These are phyloP conservation scores for Chrysodeixis includens DNA, from an alignment of 2,888 invertebrate genomes.

Conservation along the genomic window DNA sequence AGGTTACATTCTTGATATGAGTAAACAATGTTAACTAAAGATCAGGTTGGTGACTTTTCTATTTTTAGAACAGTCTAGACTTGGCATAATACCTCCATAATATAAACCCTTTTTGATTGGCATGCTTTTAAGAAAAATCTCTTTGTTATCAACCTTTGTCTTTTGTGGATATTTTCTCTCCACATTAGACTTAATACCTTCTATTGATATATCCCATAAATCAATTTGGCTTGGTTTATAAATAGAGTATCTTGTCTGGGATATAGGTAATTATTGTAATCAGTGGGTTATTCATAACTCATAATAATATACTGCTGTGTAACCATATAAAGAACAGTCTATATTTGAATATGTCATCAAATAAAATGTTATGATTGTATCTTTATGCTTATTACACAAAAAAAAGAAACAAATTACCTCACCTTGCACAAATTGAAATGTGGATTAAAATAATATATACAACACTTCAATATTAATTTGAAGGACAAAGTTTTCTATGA, in stretches of 20 bases:
- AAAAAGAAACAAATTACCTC: no score
- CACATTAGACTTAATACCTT: background rate
- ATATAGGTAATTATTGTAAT: background rate
- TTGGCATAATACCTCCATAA: background rate
- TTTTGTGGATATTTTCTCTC: background rate
- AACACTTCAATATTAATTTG: no score
- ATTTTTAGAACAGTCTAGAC: background rate
- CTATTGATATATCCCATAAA: background rate
- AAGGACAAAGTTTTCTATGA: no score
- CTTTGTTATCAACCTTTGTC: background rate
- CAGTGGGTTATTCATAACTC: background rate
- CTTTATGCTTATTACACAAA: background rate
- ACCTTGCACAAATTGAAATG: no score
- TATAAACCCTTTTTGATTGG: background rate
- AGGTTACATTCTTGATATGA: background rate
- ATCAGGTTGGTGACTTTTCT: background rate
- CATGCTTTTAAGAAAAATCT: background rate
- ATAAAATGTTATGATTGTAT: background rate
- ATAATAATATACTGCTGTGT: background rate
- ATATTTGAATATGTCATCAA: background rate
- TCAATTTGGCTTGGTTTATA: background rate
- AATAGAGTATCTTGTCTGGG: background rate
- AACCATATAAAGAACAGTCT: background rate
- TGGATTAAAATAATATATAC: no score
- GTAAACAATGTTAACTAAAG: background rate